Evolutionary conservation across 2,888 invertebrate genomes (phyloP), one percentile per base, ranked within the genome.

Genomic region (Polydrusus tereticollis): DNA sequence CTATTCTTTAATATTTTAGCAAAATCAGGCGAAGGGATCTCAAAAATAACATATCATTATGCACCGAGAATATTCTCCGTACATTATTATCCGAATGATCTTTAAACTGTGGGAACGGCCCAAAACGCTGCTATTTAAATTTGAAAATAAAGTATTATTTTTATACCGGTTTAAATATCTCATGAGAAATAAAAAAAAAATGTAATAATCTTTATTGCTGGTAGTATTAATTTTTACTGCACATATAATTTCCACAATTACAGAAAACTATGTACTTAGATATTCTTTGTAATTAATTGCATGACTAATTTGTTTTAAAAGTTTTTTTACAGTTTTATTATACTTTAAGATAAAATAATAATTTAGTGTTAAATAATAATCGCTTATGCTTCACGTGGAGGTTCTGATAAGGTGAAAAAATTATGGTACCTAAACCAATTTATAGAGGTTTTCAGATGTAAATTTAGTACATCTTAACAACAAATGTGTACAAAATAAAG

Each of bases 31-130:
- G 64, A 58, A 70, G 58, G 70, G 58, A 71, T 60, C 63, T 66
- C 66, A 66, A 71, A 71, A 66, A 71, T 66, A 71, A 71, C 58
- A 71, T 71, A 71, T 71, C 57, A 71, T 71, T 71, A 71, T 71
- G 66, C 66, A 66, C 66, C 52, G 66, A 65, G 71, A 66, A 71
- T 71, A 65, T 55, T 43, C 66, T 71, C 29, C 50, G 71, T 71
- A 71, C 66, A 71, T 33, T n/a, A 71, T 71, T 71, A 71, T 71
- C 71, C 43, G 71, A 66, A 57, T 66, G 71, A 71, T 71, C 71
- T 71, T 71, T 68, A 64, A 72, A 72, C 68, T 68, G 63, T 72
- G 72, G 72, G 72, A 72, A 72, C 68, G 62, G 64, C 58, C 72
- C 62, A 55, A 72, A 72, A 72, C 26, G 57, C 63, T 36, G 63